These are phyloP conservation scores for Rhadina sibilatrix DNA, from an alignment of 2,113 vertebrate genomes.

Conservation along the genomic window DNA sequence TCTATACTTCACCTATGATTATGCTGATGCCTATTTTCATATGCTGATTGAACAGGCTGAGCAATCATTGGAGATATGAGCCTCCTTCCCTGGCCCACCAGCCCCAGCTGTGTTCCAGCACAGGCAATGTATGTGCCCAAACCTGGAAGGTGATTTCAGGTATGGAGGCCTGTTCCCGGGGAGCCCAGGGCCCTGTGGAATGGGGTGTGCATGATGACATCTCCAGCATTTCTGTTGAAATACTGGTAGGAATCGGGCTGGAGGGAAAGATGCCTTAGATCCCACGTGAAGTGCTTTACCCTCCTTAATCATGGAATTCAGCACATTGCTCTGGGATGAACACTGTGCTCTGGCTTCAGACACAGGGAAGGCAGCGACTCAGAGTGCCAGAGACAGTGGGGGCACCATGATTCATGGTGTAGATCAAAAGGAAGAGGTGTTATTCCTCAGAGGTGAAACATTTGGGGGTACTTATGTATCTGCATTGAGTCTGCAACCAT, in stretches of 20 bases:
- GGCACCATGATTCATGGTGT: neutral
- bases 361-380: fast-evolving
- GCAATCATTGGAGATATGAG: neutral
- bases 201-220: neutral
- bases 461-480: neutral
- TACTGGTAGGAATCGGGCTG: neutral
- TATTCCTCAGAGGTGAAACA: neutral
- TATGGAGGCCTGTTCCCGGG: neutral
- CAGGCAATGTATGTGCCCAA: neutral
- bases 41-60: neutral
- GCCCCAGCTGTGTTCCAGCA: neutral
- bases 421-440: neutral
- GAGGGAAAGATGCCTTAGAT: neutral
- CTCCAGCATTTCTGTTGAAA: neutral
- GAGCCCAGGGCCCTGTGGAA: neutral
- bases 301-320: neutral
- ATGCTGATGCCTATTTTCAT: neutral
- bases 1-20: neutral
- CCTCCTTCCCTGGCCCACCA: neutral
- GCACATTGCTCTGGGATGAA: neutral
- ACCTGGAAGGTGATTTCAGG: neutral
- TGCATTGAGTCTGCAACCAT: neutral
- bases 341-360: neutral
- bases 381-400: fast-evolving
- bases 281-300: neutral